Conservation (phyloP, 2,888 invertebrate species). For the Furcula furcula region DNA sequence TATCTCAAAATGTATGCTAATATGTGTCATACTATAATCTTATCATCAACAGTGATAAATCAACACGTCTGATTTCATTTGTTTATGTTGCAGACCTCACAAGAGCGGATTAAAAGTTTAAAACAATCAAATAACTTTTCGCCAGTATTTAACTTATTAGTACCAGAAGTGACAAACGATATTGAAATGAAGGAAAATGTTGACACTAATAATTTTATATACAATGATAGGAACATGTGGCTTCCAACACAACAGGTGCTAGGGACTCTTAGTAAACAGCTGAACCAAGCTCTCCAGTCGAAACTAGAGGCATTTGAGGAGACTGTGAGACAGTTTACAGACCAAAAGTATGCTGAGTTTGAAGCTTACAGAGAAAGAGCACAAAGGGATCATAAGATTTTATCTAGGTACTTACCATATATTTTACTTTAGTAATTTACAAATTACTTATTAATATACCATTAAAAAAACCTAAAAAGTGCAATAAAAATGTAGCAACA, state of each 20-base stretch:
- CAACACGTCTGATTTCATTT: conserved; percentile 16
- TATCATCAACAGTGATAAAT: conserved; percentile 19
- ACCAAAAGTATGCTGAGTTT: conserved; percentile 87
- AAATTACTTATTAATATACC: too few species aligned
- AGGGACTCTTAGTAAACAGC: conserved; percentile 83
- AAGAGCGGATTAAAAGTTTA: conserved; percentile 81
- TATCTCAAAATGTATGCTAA: conserved; percentile 7
- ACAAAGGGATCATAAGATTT: conserved; percentile 86
- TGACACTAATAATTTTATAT: conserved; percentile 63
- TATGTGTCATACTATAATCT: conserved; percentile 16
- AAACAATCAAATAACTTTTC: conserved; percentile 86
- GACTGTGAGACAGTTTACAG: conserved; percentile 87
- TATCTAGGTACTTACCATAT: conserved; percentile 77
- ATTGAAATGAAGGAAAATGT: conserved; percentile 75
- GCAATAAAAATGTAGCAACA: too few species aligned
- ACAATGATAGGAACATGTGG: conserved; percentile 59
- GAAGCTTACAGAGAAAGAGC: conserved; percentile 88
- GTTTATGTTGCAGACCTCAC: conserved; percentile 74
- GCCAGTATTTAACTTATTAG: conserved; percentile 85
- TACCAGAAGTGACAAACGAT: conserved; percentile 79
- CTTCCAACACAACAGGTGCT: conserved; percentile 79
- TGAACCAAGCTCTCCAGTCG: conserved; percentile 85
- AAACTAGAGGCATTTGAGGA: conserved; percentile 88
- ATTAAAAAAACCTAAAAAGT: too few species aligned
- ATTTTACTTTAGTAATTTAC: too few species aligned